Base-by-base conservation (phyloP, 2,888 invertebrate genomes). In the Aphidoletes aphidimyza region DNA sequence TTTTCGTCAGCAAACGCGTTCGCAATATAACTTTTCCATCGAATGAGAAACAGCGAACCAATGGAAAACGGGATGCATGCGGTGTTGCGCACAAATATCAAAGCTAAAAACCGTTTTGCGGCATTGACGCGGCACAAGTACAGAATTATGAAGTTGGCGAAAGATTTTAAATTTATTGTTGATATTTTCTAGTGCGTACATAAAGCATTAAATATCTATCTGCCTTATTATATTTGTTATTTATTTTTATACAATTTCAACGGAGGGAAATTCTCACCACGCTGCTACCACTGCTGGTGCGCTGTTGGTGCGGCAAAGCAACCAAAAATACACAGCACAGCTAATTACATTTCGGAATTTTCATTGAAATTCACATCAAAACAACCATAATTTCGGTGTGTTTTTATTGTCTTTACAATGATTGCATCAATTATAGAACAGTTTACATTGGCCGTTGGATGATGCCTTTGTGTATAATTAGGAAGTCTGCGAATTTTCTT, bases 131-230 rank as follows among this genome's bases (percentile, higher is more conserved):
- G 2, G 2, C 47, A 2, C 47, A 9, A 17, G 47, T 5, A 11
- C 22, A 78, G n/a, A 36, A 36, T 59, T 59, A 59, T 11, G 3
- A 37, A 37, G 81, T 81, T 81, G 8, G 37, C 8, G 30, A 81
- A n/a, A 81, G 22, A 36, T 9, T 78, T 78, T 54, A 81, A 81
- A 81, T 81, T 37, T 81, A 81, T 81, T 81, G 81, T 81, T 81
- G 81, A 81, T 81, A 37, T 81, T 81, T 81, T 81, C 81, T 81
- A 37, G 81, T 37, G 81, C 81, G 5, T 30, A 30, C 30, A 34
- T 14, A 69, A 69, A 69, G n/a, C 30, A 69, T 69, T 9, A 69
- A 54, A 54, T 22, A 22, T 54, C 22, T 22, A 54, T n/a, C n/a
- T n/a, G n/a, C n/a, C n/a, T n/a, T n/a, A n/a, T 11, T 22, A 22